Evolutionary conservation across 2,113 vertebrate species (phyloP).

Genomic region (Dasyprocta punctata): DNA sequence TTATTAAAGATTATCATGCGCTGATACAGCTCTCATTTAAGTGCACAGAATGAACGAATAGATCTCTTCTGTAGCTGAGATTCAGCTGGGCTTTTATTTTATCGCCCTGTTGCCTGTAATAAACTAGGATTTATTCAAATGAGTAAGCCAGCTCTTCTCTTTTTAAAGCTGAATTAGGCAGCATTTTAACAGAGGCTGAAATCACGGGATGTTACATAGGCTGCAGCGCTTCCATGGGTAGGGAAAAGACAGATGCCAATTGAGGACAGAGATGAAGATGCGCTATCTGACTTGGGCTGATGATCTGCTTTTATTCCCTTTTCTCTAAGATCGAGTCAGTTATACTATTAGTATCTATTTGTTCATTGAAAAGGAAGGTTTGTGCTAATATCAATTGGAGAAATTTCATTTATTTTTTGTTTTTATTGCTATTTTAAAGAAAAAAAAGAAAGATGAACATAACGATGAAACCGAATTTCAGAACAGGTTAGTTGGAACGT

Average conservation of each 20-base stretch:
- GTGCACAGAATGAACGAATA: constrained; percentile 61
- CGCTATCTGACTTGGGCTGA: not conserved
- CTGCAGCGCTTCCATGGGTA: not conserved
- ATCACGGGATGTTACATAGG: constrained; percentile 3
- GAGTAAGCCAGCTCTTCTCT: constrained; percentile 50
- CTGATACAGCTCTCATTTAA: constrained; percentile 71
- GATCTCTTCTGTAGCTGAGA: constrained; percentile 62
- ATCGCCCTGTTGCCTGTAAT: constrained; percentile 74
- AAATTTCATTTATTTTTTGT: too few relatives aligned
- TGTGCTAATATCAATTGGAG: too few relatives aligned
- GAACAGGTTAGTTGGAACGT: too few relatives aligned
- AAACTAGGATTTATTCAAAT: constrained; percentile 72
- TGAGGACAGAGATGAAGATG: constrained; percentile 40
- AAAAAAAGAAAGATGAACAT: too few relatives aligned
- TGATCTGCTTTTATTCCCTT: not conserved
- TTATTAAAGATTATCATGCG: constrained; percentile 48
- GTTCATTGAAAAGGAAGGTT: too few relatives aligned
- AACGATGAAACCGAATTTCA: too few relatives aligned
- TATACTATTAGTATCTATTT: too few relatives aligned
- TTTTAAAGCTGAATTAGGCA: constrained; percentile 67
- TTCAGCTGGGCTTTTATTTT: constrained; percentile 74
- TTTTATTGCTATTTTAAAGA: too few relatives aligned
- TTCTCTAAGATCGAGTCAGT: not conserved
- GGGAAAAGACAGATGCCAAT: not conserved
- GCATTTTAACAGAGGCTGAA: constrained; percentile 58